Evolutionary conservation across 1,140 invertebrate genomes (phyloP), one percentile per base, ranked within the genome.

Genomic region (Heliothis virescens): DNA sequence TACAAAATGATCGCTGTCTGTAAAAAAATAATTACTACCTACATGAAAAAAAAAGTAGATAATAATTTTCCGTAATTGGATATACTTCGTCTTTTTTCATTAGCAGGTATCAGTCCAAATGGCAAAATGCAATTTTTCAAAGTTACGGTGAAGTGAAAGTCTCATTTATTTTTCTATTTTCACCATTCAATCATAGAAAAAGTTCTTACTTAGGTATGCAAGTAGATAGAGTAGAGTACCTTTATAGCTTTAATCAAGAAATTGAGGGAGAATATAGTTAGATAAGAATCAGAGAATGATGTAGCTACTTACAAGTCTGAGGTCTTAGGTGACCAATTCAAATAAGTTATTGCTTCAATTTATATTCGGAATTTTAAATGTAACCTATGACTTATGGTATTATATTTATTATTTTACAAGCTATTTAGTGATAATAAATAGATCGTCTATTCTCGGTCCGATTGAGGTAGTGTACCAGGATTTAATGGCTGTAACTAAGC

Each of bases 271-370:
- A 59, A 69, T 12, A 12, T 67, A 63, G 1, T 11, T 53, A 60
- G 55, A 60, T 63, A 16, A 41, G 60, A 63, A 47, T 63, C 60
- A 41, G 34, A 12, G 34, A 63, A 47, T 63, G 26, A 10, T 63
- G 60, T 15, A 63, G 34, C 15, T 41, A 57, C 10, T 10, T 21
- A 21, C 55, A 9, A 9, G 15, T 34, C 21, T 34, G 26, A 29
- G 60, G 11, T 18, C 34, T 67, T 67, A 18, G 41, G 16, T 3
- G 16, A 67, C 29, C 52, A 69, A 55, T 79, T 71, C 52, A 48
- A 73, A 77, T 77, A 67, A 71, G 72, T 81, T 59, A 77, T 81
- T 57, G 62, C 21, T 13, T 55, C 74, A 41, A 81, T 81, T 76
- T 71, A 81, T 81, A 77, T 81, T 81, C 63, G 55, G 47, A 50